Evolutionary conservation across 1,140 invertebrate genomes (phyloP), one percentile per base, ranked within the genome.

Genomic region (Bombus sylvicola): DNA sequence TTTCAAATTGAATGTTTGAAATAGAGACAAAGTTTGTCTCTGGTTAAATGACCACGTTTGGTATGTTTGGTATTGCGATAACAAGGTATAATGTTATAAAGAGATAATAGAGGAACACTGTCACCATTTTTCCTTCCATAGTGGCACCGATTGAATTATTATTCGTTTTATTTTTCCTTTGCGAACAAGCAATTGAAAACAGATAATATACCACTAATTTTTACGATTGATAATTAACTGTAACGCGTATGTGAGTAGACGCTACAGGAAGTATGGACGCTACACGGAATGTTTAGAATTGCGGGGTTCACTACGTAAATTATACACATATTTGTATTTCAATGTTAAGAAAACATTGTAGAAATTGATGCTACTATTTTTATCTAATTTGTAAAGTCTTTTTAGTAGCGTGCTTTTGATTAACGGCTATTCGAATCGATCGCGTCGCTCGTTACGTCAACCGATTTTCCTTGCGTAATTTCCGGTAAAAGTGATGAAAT

Each of bases 401-500:
- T 74, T n/a, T 64, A 66, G 47, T 75, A 5, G 43, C 3, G 9
- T 34, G 8, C 1, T 37, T 66, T 31, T 12, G 12, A 39, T 39
- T 6, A 34, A 77, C 5, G 13, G 13, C 12, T 34, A 57, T 59
- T 57, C n/a, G 12, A 34, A 43, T 28, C 8, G 3, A 15, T 53
- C 41, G n/a, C 22, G 1, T n/a, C 15, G 81, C 37, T 62, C 34
- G 57, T 66, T 28, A 68, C 41, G 57, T 31, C 9, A 43, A 83
- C 66, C 53, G n/a, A 78, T 64, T 34, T 37, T n/a, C 59, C 31
- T 28, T 41, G n/a, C 76, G 66, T 37, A 31, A 57, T 72, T 85
- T 64, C 57, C 76, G 31, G 43, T 28, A 57, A 37, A 79, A 47
- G 39, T 25, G 43, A 76, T 43, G 43, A 72, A 80, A 87, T 85